phyloP scores from a whole-genome alignment of 2,888 invertebrate species.

The Nemoura dubitans region DNA sequence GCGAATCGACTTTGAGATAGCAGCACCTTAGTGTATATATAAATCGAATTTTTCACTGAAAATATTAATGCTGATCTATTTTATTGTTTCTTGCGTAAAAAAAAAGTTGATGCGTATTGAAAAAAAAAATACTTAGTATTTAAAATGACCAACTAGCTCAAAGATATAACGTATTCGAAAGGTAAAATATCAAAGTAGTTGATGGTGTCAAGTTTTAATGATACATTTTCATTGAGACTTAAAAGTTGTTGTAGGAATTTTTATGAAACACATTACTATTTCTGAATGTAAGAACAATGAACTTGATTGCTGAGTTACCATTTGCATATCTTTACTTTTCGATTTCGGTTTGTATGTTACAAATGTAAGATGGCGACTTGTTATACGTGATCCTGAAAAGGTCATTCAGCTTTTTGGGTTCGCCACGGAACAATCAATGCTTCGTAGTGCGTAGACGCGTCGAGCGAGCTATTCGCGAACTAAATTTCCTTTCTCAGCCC shows the following conservation, averaged over 20 bases:
- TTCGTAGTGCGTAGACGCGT: background rate
- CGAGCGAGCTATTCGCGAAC: background rate
- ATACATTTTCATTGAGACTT: background rate
- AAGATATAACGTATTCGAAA: background rate
- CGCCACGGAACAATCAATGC: background rate
- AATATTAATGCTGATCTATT: constrained; percentile 24
- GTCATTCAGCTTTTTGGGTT: background rate
- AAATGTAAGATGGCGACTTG: background rate
- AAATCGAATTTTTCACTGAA: constrained; percentile 42
- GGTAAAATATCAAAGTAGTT: constrained; percentile 22
- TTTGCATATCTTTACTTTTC: background rate
- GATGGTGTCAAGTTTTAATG: background rate
- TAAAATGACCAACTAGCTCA: constrained; percentile 12
- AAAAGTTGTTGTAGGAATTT: background rate
- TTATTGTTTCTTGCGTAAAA: constrained; percentile 7
- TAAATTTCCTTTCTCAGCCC: background rate
- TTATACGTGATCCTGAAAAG: background rate
- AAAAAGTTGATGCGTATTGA: background rate
- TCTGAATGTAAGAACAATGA: background rate
- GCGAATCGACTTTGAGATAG: background rate
- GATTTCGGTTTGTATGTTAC: background rate
- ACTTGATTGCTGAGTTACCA: background rate
- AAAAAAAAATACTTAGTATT: constrained; percentile 12
- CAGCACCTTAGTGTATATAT: constrained; percentile 32
- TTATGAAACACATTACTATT: background rate